These are phyloP conservation scores for Trogon melanurus DNA, from an alignment of 2,113 vertebrate genomes.

Conservation along the genomic window DNA sequence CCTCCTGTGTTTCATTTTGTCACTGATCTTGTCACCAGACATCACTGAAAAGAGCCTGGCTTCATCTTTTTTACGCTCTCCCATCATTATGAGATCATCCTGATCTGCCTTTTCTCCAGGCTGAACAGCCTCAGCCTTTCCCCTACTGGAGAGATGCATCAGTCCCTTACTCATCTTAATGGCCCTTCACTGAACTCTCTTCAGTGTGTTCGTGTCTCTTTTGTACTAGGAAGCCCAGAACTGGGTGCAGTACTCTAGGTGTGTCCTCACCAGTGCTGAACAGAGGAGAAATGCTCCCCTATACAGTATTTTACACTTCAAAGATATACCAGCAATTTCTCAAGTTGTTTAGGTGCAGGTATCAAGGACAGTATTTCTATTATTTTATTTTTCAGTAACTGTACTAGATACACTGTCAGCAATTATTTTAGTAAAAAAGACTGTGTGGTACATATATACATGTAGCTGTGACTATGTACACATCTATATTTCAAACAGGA, in stretches of 20 bases:
- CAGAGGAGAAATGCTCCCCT: neutral
- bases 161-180: neutral
- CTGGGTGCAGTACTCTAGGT: neutral
- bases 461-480: neutral
- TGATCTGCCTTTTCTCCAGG: neutral
- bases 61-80: neutral
- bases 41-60: neutral
- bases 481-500: neutral
- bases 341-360: neutral
- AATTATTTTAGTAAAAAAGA: slow-evolving; percentile 18
- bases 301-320: neutral
- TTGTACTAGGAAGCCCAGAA: neutral
- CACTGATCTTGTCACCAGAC: neutral
- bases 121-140: neutral
- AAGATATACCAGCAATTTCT: neutral
- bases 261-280: neutral
- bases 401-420: neutral
- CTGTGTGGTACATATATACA: neutral
- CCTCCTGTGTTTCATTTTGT: neutral
- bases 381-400: neutral
- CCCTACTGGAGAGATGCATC: neutral
- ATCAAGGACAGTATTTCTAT: neutral
- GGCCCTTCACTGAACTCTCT: neutral
- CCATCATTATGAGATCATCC: neutral
- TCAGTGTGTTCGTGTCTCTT: neutral